These are phyloP conservation scores for Willisornis vidua DNA, from an alignment of 2,113 vertebrate genomes.

Conservation along the genomic window DNA sequence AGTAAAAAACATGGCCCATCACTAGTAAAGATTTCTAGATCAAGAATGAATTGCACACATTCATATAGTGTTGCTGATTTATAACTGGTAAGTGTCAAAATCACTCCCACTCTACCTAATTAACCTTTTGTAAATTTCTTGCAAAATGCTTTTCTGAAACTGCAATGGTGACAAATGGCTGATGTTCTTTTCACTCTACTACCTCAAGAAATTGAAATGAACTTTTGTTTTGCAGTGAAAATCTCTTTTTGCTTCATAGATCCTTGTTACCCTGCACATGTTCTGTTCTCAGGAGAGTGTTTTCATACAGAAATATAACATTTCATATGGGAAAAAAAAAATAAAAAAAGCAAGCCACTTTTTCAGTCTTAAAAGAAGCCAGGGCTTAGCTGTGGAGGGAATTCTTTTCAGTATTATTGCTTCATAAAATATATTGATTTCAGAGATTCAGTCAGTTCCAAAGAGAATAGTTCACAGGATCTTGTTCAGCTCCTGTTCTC, in stretches of 20 bases:
- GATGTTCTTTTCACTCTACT: neutral
- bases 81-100: neutral
- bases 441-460: neutral
- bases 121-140: constrained; percentile 25
- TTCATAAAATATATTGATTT: constrained; percentile 27
- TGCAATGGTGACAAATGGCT: neutral
- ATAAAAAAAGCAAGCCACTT: neutral
- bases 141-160: neutral
- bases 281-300: neutral
- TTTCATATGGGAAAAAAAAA: neutral
- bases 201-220: constrained; percentile 15
- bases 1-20: neutral
- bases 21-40: neutral
- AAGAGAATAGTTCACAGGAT: neutral
- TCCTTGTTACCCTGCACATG: neutral
- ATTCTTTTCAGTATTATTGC: neutral
- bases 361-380: constrained; percentile 5
- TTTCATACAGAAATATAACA: neutral
- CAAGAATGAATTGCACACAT: neutral
- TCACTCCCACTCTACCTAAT: neutral
- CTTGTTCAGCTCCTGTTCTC: neutral
- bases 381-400: neutral
- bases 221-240: constrained; percentile 12
- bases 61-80: neutral
- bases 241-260: neutral